Conservation (phyloP, 1,140 invertebrate genomes). For the Formica exsecta region DNA sequence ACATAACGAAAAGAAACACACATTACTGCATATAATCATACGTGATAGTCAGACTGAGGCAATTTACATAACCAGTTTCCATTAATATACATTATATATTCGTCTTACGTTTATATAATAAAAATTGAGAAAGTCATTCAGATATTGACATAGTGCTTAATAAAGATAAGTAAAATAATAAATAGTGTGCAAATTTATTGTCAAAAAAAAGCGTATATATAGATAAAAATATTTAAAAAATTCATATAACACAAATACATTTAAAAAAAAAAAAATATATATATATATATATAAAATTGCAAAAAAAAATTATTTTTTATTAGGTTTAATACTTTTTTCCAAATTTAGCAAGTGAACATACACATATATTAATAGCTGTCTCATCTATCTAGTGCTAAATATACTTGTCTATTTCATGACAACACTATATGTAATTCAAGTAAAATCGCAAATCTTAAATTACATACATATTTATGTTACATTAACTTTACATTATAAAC, state of each 20-base stretch:
- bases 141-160: neutral
- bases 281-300: neutral
- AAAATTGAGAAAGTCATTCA: neutral
- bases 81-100: neutral
- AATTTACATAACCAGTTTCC: constrained; percentile 59
- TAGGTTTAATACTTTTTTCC: neutral
- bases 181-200: neutral
- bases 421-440: neutral
- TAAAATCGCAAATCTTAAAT: neutral
- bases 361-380: neutral
- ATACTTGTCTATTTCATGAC: neutral
- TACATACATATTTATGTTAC: neutral
- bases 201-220: neutral
- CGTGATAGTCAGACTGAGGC: neutral
- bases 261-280: no score
- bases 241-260: neutral
- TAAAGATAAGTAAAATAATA: neutral
- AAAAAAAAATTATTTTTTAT: neutral
- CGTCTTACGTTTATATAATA: neutral
- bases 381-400: neutral
- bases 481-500: neutral
- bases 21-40: no score
- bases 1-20: neutral
- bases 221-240: neutral
- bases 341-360: neutral